Evolutionary conservation across 2,797 vertebrate genomes (phyloP).

Genomic region (Podargus strigoides): DNA sequence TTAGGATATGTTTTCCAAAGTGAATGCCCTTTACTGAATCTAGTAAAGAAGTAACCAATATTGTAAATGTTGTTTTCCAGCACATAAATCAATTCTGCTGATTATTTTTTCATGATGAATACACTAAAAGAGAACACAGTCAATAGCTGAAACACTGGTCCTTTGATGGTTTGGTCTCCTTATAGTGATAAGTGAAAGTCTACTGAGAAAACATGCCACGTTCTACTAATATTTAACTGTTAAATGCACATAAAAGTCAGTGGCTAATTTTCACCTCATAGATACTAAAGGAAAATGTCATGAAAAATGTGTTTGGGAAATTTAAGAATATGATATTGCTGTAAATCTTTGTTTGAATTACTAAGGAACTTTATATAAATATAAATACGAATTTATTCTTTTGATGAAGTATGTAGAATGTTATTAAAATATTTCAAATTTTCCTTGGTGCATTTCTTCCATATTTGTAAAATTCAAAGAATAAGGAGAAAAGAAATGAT

Average conservation of each 20-base stretch:
- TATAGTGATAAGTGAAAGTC: not conserved
- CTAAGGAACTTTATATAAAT: not conserved
- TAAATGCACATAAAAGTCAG: not conserved
- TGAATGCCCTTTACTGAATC: not conserved
- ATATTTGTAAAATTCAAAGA: not conserved
- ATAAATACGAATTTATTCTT: not conserved
- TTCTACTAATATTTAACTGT: not conserved
- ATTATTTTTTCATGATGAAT: not conserved
- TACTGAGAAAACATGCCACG: not conserved
- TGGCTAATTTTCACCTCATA: not conserved
- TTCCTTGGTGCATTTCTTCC: not conserved
- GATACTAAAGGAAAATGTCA: not conserved
- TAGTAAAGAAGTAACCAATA: not conserved
- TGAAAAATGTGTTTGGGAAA: not conserved
- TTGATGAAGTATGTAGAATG: not conserved
- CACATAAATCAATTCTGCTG: not conserved
- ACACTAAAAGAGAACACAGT: not conserved
- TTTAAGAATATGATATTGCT: not conserved
- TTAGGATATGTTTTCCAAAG: not conserved
- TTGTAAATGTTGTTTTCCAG: not conserved
- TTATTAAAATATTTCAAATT: not conserved
- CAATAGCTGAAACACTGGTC: not conserved
- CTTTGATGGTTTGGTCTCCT: accelerated
- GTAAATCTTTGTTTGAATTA: not conserved
- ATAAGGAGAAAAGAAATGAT: not conserved